Evolutionary conservation across 2,113 vertebrate genomes (phyloP).

Genomic region (Anoura caudifer): DNA sequence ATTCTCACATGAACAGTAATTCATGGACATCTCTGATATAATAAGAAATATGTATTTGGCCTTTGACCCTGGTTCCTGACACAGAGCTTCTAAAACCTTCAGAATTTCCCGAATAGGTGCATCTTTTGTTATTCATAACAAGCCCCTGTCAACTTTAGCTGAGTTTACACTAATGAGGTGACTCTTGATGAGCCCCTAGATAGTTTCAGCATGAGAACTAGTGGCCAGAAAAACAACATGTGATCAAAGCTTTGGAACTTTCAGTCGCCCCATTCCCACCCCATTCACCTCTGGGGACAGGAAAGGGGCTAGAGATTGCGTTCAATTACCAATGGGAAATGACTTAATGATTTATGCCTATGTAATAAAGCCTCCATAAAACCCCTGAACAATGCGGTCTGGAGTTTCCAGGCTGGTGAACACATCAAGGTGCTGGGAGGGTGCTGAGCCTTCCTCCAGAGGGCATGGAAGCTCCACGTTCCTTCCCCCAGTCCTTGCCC

Average conservation of each 20-base stretch:
- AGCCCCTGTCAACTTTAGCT: not conserved
- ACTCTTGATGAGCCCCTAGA: not conserved
- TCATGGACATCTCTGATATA: not conserved
- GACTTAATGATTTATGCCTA: not conserved
- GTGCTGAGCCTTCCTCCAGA: no score
- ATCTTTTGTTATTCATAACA: not conserved
- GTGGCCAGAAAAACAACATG: not conserved
- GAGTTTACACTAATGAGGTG: not conserved
- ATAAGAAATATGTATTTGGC: not conserved
- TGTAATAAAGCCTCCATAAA: not conserved
- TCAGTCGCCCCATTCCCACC: not conserved
- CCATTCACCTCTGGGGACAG: not conserved
- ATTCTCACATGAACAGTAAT: constrained; percentile 19
- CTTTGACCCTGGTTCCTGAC: not conserved
- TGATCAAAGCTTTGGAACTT: not conserved
- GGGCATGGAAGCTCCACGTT: rapidly evolving
- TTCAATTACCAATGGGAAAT: not conserved
- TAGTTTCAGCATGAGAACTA: not conserved
- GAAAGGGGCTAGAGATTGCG: not conserved
- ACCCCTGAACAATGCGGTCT: not conserved
- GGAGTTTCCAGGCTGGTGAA: not conserved
- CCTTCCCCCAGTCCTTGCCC: not conserved
- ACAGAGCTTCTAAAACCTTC: not conserved
- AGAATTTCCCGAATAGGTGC: not conserved
- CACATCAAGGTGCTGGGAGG: not conserved